Conservation (phyloP, 2,113 vertebrate species). For the Acinonyx jubatus region DNA sequence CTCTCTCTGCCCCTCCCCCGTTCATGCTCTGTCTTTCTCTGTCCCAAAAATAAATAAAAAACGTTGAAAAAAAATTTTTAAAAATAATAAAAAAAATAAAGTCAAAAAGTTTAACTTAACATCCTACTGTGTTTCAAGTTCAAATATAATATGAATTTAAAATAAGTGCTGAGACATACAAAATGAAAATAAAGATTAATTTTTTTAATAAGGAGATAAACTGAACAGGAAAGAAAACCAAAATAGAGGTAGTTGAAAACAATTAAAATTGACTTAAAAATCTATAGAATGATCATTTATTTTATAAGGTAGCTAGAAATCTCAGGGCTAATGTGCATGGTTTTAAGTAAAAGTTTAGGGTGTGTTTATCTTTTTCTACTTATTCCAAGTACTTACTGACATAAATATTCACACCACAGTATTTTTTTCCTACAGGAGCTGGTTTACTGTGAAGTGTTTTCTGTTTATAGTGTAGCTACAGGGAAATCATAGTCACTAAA, state of each 20-base stretch:
- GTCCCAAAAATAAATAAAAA: too few species aligned
- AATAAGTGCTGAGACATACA: not conserved
- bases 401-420: constrained; percentile 32
- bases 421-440: not conserved
- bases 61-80: too few species aligned
- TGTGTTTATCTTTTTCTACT: not conserved
- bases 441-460: not conserved
- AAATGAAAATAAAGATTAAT: not conserved
- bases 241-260: not conserved
- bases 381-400: not conserved
- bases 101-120: not conserved
- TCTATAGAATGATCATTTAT: not conserved
- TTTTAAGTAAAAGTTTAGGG: not conserved
- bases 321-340: not conserved
- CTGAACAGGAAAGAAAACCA: not conserved
- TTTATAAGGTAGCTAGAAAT: constrained; percentile 17
- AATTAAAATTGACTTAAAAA: not conserved
- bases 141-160: not conserved
- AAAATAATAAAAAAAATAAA: too few species aligned
- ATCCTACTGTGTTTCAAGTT: not conserved
- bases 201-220: not conserved
- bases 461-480: not conserved
- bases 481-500: constrained; percentile 30
- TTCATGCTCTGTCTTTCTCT: too few species aligned
- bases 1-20: too few species aligned